phyloP scores from a whole-genome alignment of 2,113 vertebrate species.

The Rhinogobius similis region DNA sequence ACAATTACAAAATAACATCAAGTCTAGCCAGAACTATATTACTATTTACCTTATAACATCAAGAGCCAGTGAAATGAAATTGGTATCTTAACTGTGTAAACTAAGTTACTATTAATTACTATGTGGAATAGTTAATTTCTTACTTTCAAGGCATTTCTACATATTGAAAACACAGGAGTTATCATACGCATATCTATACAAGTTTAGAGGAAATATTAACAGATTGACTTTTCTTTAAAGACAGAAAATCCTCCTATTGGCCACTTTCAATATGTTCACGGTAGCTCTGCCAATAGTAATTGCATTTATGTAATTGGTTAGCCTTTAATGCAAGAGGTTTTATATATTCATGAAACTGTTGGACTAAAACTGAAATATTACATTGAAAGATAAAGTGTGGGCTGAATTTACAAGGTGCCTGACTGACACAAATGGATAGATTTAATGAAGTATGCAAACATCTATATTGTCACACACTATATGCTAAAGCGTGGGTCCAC shows the following conservation, averaged over 20 bases:
- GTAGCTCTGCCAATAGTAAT: not conserved
- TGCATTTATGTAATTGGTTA: constrained; percentile 44
- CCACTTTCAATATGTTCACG: not conserved
- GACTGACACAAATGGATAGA: constrained; percentile 47
- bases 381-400: constrained; percentile 46
- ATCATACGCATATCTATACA: no score
- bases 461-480: constrained; percentile 34
- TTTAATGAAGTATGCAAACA: constrained; percentile 55
- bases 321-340: constrained; percentile 48
- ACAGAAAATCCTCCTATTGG: not conserved
- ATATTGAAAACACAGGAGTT: no score
- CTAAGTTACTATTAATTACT: no score
- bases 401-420: constrained; percentile 45
- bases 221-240: not conserved
- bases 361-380: constrained; percentile 40
- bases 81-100: no score
- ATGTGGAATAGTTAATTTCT: no score
- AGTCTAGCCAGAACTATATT: not conserved
- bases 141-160: no score
- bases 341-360: constrained; percentile 38
- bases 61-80: no score
- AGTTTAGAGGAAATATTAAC: no score
- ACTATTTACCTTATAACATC: no score
- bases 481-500: not conserved
- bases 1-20: not conserved